Evolutionary conservation across 2,888 invertebrate species (phyloP).

Genomic region (Xylophagus ater): DNA sequence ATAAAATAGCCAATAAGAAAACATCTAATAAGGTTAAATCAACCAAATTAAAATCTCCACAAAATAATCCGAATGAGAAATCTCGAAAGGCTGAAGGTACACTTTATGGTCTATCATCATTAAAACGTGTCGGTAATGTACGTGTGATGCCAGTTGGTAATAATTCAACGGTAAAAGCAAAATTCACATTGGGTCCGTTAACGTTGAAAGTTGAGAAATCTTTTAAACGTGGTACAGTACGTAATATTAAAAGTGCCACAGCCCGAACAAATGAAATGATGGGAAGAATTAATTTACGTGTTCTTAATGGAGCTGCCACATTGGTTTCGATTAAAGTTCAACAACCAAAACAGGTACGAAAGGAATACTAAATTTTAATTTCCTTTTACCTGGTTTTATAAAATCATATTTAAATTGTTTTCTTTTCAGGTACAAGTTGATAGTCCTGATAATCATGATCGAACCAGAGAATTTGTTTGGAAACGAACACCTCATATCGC

Average conservation of each 20-base stretch:
- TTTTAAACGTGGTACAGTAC: constrained; percentile 65
- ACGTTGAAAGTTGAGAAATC: constrained; percentile 52
- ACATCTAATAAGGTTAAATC: constrained; percentile 23
- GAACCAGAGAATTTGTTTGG: constrained; percentile 76
- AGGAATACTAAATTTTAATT: neutral
- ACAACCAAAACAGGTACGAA: constrained; percentile 71
- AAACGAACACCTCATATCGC: constrained; percentile 73
- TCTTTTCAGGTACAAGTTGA: constrained; percentile 64
- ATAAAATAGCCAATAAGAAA: constrained; percentile 22
- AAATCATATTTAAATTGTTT: no score
- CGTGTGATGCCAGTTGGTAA: constrained; percentile 66
- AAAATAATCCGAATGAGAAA: constrained; percentile 29
- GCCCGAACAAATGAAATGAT: constrained; percentile 81
- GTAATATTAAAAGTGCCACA: constrained; percentile 74
- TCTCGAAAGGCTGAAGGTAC: constrained; percentile 58
- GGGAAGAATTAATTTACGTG: constrained; percentile 64
- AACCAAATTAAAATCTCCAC: constrained; percentile 31
- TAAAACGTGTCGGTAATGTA: constrained; percentile 70
- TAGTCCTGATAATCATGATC: constrained; percentile 68
- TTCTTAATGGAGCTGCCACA: constrained; percentile 70
- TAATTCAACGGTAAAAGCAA: constrained; percentile 72
- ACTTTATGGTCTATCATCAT: constrained; percentile 65
- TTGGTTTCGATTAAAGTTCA: constrained; percentile 74
- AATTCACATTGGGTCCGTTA: constrained; percentile 69
- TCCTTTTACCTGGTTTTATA: neutral